These are phyloP conservation scores for Brienomyrus brachyistius DNA, from an alignment of 2,113 vertebrate genomes.

Conservation along the genomic window DNA sequence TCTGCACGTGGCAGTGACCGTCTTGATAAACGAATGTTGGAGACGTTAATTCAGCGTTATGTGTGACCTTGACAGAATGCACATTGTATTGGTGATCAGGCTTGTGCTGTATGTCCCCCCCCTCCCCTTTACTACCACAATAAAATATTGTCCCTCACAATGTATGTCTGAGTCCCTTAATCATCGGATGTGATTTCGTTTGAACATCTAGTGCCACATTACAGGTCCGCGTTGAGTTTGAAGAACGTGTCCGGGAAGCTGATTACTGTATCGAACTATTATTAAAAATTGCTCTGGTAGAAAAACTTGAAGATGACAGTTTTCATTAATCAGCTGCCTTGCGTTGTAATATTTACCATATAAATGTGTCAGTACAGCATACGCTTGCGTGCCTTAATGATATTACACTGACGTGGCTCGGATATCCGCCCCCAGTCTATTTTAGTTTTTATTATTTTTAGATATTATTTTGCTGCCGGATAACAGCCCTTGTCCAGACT, in stretches of 20 bases:
- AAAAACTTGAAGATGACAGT: not conserved
- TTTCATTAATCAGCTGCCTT: not conserved
- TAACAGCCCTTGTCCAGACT: not conserved
- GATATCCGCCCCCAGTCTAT: not conserved
- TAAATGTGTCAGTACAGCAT: not conserved
- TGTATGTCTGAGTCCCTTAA: not conserved
- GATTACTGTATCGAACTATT: not conserved
- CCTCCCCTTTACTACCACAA: not conserved
- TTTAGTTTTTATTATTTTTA: not conserved
- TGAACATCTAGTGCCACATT: not conserved
- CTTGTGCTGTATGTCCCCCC: not conserved
- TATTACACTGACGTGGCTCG: not conserved
- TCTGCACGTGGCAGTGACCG: not conserved
- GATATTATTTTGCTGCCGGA: not conserved
- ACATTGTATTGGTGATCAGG: not conserved
- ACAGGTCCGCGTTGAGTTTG: not conserved
- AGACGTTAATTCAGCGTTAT: not conserved
- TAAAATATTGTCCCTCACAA: not conserved
- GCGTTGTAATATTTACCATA: not conserved
- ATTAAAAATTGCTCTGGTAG: not conserved
- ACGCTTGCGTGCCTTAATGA: not conserved
- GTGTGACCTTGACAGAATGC: not conserved
- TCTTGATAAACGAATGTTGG: not conserved
- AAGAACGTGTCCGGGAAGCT: not conserved
- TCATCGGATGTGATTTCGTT: not conserved